A percentile compares a stretch with the other conserved stretches of the same genome.
Evolutionary conservation across 2,113 vertebrate genomes (phyloP).

Genomic region (Rostratula benghalensis): DNA sequence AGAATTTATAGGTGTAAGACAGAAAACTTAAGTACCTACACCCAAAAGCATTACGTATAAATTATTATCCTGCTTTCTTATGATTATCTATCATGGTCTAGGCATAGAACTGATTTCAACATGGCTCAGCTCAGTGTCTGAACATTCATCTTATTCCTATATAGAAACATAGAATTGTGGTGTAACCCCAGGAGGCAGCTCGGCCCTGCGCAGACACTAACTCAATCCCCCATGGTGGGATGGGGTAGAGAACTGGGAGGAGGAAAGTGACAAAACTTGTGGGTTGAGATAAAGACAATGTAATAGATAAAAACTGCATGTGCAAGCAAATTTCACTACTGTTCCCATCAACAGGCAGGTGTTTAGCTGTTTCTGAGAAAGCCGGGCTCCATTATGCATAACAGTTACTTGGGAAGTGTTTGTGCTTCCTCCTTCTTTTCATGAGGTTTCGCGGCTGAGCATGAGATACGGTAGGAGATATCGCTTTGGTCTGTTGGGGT

Average conservation of each 20-base stretch:
- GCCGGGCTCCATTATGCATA: not conserved
- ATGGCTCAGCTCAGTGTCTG: not conserved
- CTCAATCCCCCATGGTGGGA: not conserved
- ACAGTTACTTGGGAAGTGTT: not conserved
- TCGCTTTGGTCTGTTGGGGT: not conserved
- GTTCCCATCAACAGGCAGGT: not conserved
- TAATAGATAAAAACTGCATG: accelerated
- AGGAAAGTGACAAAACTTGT: not conserved
- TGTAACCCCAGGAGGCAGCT: not conserved
- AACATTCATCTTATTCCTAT: not conserved
- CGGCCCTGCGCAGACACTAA: not conserved
- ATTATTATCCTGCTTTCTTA: not conserved
- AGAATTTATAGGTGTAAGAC: not conserved
- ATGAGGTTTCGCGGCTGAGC: not conserved
- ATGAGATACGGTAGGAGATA: not conserved
- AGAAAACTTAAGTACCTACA: not conserved
- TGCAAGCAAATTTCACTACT: not conserved
- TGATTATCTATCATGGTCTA: not conserved
- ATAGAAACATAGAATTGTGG: not conserved
- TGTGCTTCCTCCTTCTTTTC: not conserved
- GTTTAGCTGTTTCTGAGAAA: not conserved
- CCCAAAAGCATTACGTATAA: not conserved
- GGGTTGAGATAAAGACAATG: not conserved
- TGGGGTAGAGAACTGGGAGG: not conserved
- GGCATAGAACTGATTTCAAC: not conserved